phyloP scores from a whole-genome alignment of 2,113 vertebrate genomes.

The Aegotheles bennettii region DNA sequence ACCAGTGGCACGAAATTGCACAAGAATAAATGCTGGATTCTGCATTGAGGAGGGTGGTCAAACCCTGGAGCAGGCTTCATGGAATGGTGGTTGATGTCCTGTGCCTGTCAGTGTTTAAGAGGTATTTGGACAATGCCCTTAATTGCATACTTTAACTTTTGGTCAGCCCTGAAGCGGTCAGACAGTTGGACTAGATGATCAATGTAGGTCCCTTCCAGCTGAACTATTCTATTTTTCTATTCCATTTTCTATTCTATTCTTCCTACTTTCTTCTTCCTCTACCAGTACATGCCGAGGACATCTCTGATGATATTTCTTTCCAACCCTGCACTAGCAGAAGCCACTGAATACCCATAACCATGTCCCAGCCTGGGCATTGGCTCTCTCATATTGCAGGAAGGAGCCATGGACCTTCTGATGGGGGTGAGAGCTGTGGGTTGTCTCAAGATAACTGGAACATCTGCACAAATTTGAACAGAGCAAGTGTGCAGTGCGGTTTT shows the following conservation, averaged over 20 bases:
- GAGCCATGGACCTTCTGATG: background rate
- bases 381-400: background rate
- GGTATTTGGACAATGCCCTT: background rate
- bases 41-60: background rate
- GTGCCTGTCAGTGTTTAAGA: too few relatives aligned
- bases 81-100: background rate
- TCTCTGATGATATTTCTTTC: background rate
- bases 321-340: background rate
- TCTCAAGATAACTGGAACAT: background rate
- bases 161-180: background rate
- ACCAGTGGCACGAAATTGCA: background rate
- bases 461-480: background rate
- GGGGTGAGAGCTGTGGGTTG: background rate
- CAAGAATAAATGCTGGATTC: background rate
- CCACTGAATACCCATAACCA: background rate
- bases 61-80: background rate
- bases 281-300: background rate
- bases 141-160: background rate
- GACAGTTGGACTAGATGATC: background rate
- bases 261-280: background rate
- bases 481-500: background rate
- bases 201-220: background rate
- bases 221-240: background rate
- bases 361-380: too few relatives aligned
- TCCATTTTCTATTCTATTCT: too few relatives aligned